Percentiles rank a stretch among this genome's conserved stretches.
Evolutionary conservation across 2,113 vertebrate species (phyloP).

Genomic region (Alces alces): DNA sequence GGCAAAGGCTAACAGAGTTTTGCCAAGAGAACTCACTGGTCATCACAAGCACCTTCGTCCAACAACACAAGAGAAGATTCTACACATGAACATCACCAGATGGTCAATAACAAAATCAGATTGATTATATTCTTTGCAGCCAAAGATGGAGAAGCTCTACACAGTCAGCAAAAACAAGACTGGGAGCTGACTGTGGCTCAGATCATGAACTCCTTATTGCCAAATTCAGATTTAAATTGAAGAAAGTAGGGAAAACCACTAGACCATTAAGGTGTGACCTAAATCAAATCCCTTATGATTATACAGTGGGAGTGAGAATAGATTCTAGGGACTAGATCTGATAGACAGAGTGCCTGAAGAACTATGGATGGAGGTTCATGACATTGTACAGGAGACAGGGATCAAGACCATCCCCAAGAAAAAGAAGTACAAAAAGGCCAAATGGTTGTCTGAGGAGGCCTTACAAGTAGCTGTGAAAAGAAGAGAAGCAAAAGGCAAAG

Average conservation of each 20-base stretch:
- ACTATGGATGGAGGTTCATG: neutral
- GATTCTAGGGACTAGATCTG: neutral
- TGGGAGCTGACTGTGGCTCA: neutral
- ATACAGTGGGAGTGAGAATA: neutral
- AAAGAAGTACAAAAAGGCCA: no score
- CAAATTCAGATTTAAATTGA: neutral
- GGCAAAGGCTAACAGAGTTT: no score
- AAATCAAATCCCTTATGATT: neutral
- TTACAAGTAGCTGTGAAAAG: no score
- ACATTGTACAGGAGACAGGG: neutral
- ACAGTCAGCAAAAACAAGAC: neutral
- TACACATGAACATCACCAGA: neutral
- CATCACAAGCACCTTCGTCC: no score
- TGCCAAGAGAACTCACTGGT: no score
- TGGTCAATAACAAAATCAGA: neutral
- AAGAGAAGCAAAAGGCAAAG: no score
- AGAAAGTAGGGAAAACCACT: neutral
- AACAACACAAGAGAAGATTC: no score
- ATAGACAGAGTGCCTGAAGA: neutral
- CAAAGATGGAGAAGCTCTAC: neutral
- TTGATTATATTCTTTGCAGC: neutral
- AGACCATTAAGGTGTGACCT: neutral
- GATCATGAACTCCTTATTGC: neutral
- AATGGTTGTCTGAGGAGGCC: no score
- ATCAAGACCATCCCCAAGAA: neutral